phyloP scores from a whole-genome alignment of 2,113 vertebrate species.

The Dermatemys mawii region DNA sequence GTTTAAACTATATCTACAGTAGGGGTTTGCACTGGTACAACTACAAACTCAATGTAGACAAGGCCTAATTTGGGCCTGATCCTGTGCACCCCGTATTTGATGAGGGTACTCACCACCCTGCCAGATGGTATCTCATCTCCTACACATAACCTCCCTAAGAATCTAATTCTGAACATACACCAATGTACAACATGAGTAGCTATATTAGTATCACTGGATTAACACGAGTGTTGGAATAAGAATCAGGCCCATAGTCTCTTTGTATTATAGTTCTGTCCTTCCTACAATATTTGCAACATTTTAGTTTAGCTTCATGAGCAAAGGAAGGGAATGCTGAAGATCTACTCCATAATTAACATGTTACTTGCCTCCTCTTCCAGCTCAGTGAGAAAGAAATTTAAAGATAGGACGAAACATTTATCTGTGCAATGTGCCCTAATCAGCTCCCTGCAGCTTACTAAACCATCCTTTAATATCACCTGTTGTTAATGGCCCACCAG shows the following conservation, averaged over 20 bases:
- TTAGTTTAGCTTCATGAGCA: rapidly evolving
- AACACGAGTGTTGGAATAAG: background rate
- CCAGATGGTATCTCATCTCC: background rate
- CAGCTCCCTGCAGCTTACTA: background rate
- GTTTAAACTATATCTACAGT: background rate
- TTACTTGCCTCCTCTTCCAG: background rate
- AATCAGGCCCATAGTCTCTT: background rate
- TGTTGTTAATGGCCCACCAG: rapidly evolving
- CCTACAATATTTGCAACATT: rapidly evolving
- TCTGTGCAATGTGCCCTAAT: background rate
- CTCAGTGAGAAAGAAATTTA: background rate
- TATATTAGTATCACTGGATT: background rate
- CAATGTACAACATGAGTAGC: background rate
- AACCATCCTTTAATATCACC: background rate
- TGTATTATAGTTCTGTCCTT: background rate
- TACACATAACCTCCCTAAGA: background rate
- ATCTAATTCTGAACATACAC: background rate
- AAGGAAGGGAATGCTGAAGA: background rate
- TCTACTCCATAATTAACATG: background rate
- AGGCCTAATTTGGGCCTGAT: background rate
- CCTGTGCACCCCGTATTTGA: background rate
- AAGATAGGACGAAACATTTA: background rate
- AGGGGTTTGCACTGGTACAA: background rate
- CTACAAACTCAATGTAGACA: background rate
- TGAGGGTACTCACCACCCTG: background rate